These are phyloP conservation scores for Meghimatium bilineatum DNA, from an alignment of 2,888 invertebrate genomes.

Conservation along the genomic window DNA sequence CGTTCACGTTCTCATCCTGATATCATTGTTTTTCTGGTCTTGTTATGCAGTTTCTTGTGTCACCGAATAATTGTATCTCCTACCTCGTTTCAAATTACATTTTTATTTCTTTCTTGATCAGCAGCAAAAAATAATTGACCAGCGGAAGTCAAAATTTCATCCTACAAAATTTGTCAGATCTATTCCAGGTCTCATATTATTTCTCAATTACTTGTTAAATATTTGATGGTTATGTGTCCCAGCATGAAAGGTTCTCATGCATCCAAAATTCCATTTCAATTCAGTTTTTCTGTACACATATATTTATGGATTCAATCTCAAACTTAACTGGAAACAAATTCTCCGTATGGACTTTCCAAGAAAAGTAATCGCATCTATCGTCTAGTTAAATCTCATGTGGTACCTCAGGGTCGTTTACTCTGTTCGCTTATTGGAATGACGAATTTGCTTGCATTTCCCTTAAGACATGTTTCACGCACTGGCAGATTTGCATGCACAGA, in stretches of 20 bases:
- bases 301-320: not conserved
- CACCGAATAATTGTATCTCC: not conserved
- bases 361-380: not conserved
- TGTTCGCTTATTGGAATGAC: no score
- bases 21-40: no score
- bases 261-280: not conserved
- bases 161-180: not conserved
- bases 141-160: not conserved
- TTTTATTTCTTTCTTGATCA: not conserved
- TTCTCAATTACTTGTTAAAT: not conserved
- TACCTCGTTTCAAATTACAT: not conserved
- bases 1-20: no score
- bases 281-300: not conserved
- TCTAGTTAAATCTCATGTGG: not conserved
- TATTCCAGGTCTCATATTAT: not conserved
- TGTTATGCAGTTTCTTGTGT: not conserved
- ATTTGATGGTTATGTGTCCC: not conserved
- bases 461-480: not conserved
- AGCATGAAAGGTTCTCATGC: not conserved
- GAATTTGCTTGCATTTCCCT: not conserved
- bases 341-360: not conserved
- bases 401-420: not conserved
- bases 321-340: not conserved
- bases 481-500: slow-evolving; percentile 17
- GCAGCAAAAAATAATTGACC: no score